A percentile compares a stretch with the other conserved stretches of the same genome.
Evolutionary conservation across 1,140 invertebrate species (phyloP).

Genomic region (Eupristina koningsbergeri): DNA sequence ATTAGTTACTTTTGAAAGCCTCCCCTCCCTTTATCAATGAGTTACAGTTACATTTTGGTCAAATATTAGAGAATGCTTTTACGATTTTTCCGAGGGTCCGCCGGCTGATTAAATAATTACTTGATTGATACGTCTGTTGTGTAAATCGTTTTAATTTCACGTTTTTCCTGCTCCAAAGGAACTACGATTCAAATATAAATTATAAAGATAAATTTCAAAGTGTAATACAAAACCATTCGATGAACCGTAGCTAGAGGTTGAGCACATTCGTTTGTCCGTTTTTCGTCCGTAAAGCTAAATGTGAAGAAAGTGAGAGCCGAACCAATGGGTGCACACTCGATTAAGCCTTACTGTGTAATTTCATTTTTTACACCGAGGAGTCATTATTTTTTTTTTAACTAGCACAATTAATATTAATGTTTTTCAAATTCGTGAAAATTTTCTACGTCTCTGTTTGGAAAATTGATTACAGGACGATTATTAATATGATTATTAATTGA

Average conservation of each 20-base stretch:
- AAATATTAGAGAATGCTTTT: background rate
- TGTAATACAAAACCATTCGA: background rate
- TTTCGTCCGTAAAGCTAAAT: background rate
- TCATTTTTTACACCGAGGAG: background rate
- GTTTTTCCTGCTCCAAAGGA: too few relatives aligned
- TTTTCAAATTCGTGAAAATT: background rate
- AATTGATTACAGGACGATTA: background rate
- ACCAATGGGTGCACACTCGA: background rate
- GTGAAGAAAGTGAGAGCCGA: background rate
- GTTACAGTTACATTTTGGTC: too few relatives aligned
- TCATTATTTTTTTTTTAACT: background rate
- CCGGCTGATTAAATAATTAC: too few relatives aligned
- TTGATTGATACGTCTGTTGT: too few relatives aligned
- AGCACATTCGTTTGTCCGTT: background rate
- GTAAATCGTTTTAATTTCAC: too few relatives aligned
- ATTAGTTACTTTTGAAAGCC: too few relatives aligned
- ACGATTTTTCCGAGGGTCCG: background rate
- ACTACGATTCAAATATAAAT: background rate
- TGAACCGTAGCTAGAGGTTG: background rate
- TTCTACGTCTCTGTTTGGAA: background rate
- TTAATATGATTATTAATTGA: too few relatives aligned
- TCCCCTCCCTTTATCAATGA: too few relatives aligned
- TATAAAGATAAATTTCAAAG: background rate
- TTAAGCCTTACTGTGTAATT: background rate
- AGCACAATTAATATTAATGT: background rate